Evolutionary conservation across 2,888 invertebrate genomes (phyloP).

Genomic region (Drosophila incognita): DNA sequence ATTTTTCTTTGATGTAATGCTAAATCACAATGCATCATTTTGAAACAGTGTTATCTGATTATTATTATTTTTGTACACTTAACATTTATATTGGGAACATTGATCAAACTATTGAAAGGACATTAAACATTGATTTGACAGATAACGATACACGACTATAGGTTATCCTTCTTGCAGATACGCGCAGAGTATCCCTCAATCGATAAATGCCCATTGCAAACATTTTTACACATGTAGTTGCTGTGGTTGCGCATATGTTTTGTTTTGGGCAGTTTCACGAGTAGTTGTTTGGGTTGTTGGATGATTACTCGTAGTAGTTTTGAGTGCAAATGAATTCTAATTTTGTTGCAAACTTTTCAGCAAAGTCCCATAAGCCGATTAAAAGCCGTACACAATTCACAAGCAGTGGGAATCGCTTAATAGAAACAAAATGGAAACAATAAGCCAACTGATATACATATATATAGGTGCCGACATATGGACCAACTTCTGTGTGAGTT

Average conservation of each 20-base stretch:
- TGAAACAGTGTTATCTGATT: too few relatives aligned
- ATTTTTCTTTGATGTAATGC: neutral
- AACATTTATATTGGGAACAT: neutral
- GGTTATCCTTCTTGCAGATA: neutral
- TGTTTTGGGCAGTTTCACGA: conserved; percentile 45
- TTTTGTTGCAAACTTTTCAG: conserved; percentile 68
- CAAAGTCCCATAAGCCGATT: conserved; percentile 31
- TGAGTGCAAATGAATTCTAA: conserved; percentile 76
- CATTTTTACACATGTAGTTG: conserved; percentile 9
- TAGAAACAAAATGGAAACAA: conserved; percentile 14
- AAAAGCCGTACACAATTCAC: conserved; percentile 16
- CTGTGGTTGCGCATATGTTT: conserved; percentile 28
- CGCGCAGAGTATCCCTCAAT: neutral
- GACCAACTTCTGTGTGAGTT: conserved; percentile 15
- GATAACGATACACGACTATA: neutral
- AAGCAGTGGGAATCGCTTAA: conserved; percentile 35
- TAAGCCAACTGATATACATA: conserved; percentile 9
- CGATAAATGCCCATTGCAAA: neutral
- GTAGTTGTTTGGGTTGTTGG: conserved; percentile 14
- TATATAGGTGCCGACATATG: conserved; percentile 5
- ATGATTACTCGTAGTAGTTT: conserved; percentile 31
- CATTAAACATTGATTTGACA: neutral
- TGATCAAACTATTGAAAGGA: neutral
- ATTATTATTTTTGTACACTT: neutral
- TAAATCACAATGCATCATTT: neutral